Evolutionary conservation across 2,797 vertebrate genomes (phyloP).

Genomic region (Oryzias sinensis): DNA sequence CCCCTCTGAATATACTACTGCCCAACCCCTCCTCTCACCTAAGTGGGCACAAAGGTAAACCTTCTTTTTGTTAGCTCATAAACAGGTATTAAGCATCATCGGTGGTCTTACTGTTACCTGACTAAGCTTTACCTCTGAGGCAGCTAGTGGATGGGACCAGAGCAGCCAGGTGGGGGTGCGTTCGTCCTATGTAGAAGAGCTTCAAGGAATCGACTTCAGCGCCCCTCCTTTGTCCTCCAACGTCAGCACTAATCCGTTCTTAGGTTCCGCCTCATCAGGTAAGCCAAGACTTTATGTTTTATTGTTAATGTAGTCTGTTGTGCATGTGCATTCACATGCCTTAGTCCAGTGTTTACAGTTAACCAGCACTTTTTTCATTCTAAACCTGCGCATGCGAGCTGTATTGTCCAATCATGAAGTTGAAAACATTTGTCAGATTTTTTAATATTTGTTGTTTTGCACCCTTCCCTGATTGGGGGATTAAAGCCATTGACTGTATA

Average conservation of each 20-base stretch:
- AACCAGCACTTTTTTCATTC: too few species aligned
- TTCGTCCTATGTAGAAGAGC: conserved; percentile 72
- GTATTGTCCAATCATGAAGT: too few species aligned
- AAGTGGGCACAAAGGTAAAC: conserved; percentile 27
- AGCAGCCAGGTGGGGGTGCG: conserved; percentile 15
- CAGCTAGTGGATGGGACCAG: conserved; percentile 32
- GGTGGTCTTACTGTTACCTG: neutral
- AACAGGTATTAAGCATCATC: neutral
- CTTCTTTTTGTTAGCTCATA: neutral
- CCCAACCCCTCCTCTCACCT: neutral
- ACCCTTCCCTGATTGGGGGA: too few species aligned
- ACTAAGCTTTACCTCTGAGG: conserved; percentile 13
- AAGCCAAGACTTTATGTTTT: conserved; percentile 7
- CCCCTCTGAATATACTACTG: neutral
- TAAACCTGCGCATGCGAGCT: too few species aligned
- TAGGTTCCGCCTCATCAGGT: conserved; percentile 41
- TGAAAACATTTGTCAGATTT: too few species aligned
- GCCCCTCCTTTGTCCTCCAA: conserved; percentile 17
- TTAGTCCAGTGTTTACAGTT: too few species aligned
- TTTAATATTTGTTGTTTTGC: too few species aligned
- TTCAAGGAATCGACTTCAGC: conserved; percentile 73
- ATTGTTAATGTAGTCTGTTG: too few species aligned
- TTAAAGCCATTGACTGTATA: too few species aligned
- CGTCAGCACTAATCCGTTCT: conserved; percentile 41
- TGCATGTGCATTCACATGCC: too few species aligned